A percentile compares a stretch with the other conserved stretches of the same genome.
phyloP scores from a whole-genome alignment of 2,113 vertebrate genomes.

The Anhinga anhinga region DNA sequence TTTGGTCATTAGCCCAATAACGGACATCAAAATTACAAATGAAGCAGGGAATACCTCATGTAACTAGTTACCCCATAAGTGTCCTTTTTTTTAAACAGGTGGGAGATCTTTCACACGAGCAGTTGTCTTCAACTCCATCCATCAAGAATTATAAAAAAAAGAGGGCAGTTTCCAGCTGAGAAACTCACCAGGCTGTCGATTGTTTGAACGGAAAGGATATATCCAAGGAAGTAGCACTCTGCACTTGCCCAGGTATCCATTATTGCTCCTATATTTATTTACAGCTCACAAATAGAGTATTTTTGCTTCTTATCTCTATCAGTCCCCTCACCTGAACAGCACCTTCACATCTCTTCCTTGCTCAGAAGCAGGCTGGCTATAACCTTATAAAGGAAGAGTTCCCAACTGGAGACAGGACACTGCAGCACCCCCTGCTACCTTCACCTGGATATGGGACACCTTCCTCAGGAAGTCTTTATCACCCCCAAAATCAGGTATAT shows the following conservation, averaged over 20 bases:
- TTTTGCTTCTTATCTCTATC: not conserved
- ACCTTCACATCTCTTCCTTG: not conserved
- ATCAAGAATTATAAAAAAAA: not conserved
- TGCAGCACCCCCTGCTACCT: not conserved
- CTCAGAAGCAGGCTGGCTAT: not conserved
- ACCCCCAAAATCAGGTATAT: not conserved
- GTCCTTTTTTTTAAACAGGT: not conserved
- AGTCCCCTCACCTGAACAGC: not conserved
- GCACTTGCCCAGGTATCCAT: not conserved
- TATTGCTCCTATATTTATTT: not conserved
- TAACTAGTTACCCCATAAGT: not conserved
- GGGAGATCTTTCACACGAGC: not conserved
- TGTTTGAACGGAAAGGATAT: not conserved
- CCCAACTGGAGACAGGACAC: not conserved
- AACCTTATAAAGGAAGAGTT: not conserved
- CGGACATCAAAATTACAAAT: not conserved
- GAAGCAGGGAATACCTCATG: not conserved
- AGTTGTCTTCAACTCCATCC: not conserved
- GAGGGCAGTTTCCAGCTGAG: not conserved
- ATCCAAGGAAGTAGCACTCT: not conserved
- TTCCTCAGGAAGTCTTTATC: not conserved
- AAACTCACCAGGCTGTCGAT: not conserved
- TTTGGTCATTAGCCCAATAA: not conserved
- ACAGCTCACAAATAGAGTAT: not conserved
- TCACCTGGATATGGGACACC: not conserved